A percentile compares a stretch with the other conserved stretches of the same genome.
Conservation (phyloP, 2,113 vertebrate genomes). For the Erythrocercus mccallii region DNA sequence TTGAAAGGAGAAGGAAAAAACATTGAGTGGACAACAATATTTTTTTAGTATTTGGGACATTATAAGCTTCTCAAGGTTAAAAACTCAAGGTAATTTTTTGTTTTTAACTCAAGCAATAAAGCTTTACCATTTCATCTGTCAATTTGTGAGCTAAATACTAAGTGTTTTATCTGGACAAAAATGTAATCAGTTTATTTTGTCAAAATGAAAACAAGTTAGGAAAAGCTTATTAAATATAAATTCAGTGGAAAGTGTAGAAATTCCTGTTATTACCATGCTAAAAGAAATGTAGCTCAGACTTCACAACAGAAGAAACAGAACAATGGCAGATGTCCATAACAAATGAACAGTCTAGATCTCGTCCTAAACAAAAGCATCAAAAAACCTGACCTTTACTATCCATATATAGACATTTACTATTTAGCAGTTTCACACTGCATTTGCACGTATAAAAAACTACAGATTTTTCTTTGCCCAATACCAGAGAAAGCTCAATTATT, state of each 20-base stretch:
- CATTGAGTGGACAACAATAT: rapidly evolving
- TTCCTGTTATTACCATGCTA: neutral
- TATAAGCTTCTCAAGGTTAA: neutral
- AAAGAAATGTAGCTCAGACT: neutral
- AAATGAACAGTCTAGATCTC: neutral
- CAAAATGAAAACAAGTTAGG: neutral
- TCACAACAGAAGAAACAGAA: neutral
- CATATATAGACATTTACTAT: neutral
- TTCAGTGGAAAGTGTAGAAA: neutral
- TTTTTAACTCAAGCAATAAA: neutral
- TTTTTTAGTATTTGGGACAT: neutral
- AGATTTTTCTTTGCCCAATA: neutral
- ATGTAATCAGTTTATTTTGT: neutral
- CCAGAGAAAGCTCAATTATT: neutral
- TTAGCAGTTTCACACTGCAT: neutral
- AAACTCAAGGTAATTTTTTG: neutral
- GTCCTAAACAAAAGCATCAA: neutral
- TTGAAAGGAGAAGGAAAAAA: neutral
- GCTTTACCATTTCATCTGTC: neutral
- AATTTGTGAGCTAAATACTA: neutral
- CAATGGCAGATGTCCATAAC: neutral
- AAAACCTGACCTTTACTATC: neutral
- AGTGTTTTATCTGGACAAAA: neutral
- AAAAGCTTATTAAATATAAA: neutral
- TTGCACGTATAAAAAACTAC: neutral